A percentile compares a stretch with the other conserved stretches of the same genome.
phyloP scores from a whole-genome alignment of 2,797 vertebrate species.

The Gallinago solitaria region DNA sequence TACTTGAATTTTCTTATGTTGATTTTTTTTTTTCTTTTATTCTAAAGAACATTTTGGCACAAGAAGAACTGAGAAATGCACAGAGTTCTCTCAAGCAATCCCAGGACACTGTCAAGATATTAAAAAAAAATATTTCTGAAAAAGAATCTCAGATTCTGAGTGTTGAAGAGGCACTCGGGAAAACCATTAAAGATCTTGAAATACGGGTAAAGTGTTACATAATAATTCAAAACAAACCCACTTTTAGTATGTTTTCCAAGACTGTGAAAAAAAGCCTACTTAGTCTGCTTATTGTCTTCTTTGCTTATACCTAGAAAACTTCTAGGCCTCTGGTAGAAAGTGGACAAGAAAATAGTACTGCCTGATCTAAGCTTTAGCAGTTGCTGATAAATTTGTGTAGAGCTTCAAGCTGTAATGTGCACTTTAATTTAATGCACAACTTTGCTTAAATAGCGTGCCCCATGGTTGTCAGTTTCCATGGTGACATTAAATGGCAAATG shows the following conservation, averaged over 20 bases:
- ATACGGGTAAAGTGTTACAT: slow-evolving; percentile 1
- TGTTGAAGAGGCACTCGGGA: neutral
- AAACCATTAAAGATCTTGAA: slow-evolving; percentile 34
- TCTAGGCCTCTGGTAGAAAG: neutral
- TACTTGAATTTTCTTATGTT: neutral
- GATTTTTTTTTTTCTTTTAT: neutral
- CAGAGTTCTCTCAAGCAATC: slow-evolving; percentile 75
- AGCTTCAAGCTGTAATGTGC: neutral
- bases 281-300: neutral
- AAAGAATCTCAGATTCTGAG: neutral
- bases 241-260: neutral
- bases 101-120: slow-evolving; percentile 55
- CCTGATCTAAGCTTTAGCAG: neutral
- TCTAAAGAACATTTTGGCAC: slow-evolving; percentile 84
- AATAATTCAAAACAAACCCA: neutral
- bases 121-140: slow-evolving; percentile 63
- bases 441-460: neutral
- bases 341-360: neutral
- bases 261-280: neutral
- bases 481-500: neutral
- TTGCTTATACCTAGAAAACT: neutral
- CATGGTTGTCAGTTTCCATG: neutral
- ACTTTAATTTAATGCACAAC: neutral
- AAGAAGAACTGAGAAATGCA: slow-evolving; percentile 81
- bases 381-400: neutral